A percentile compares a stretch with the other conserved stretches of the same genome.
Evolutionary conservation across 2,113 vertebrate species (phyloP).

Genomic region (Brachyhypopomus occidentalis): DNA sequence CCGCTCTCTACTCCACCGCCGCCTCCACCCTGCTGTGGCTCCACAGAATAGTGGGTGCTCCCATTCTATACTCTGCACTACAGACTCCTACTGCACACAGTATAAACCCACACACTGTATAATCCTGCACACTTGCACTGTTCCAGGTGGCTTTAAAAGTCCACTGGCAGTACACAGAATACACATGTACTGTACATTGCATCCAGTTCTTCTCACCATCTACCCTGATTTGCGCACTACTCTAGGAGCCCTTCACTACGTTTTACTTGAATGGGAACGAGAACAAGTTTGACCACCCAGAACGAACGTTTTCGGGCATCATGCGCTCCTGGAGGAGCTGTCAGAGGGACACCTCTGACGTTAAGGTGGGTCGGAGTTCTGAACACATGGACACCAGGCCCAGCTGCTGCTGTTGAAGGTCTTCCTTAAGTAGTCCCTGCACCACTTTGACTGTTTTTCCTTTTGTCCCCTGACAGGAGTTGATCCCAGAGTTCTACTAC

Average conservation of each 20-base stretch:
- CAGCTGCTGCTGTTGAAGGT: background rate
- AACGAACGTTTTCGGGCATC: slow-evolving; percentile 93
- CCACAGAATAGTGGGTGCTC: slow-evolving; percentile 91
- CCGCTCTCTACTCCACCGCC: slow-evolving; percentile 92
- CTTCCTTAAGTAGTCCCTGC: background rate
- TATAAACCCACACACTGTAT: background rate
- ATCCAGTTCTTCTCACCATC: background rate
- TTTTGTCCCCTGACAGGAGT: slow-evolving; percentile 75
- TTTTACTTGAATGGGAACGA: slow-evolving; percentile 97
- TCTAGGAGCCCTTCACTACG: slow-evolving; percentile 94
- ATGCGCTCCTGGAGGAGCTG: slow-evolving; percentile 94
- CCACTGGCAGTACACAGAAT: background rate
- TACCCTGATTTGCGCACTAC: background rate
- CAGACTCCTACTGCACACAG: background rate
- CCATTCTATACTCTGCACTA: background rate
- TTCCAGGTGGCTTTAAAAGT: no score
- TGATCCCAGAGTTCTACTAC: slow-evolving; percentile 99
- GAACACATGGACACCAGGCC: background rate
- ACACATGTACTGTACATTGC: background rate
- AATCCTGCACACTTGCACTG: background rate
- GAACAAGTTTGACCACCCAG: slow-evolving; percentile 94
- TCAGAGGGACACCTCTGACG: slow-evolving; percentile 96
- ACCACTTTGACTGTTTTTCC: background rate
- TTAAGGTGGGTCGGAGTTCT: slow-evolving; percentile 79
- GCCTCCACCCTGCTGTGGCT: slow-evolving; percentile 92